Base-by-base conservation (phyloP, 2,797 vertebrate genomes). In the Lophotriccus pileatus region DNA sequence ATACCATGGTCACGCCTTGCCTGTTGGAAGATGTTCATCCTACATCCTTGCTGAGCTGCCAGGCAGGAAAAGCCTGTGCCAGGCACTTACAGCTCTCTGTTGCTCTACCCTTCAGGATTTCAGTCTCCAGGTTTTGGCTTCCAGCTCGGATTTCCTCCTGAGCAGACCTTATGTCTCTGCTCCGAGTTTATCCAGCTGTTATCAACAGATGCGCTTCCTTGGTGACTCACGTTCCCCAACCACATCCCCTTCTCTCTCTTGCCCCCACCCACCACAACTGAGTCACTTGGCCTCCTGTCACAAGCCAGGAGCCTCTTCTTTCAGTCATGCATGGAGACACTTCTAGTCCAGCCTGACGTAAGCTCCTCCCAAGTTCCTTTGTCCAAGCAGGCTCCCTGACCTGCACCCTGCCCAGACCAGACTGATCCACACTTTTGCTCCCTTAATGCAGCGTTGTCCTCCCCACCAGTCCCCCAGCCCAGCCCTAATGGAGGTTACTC, bases 281-380 rank as follows among this genome's bases (percentile, higher is more conserved):
- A 96, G 56, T 97, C 96, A 95, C 22, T 93, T 67, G 84, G 82
- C 66, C 87, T 87, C 59, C 80, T 66, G 52, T 49, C 74, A 67
- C 88, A 52, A 63, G 59, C 34, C 41, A 20, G 62, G 66, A 67
- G 37, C 58, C 76, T 80, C 66, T 69, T 64, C 11, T 24, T 80
- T 66, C 6, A 21, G 44, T 68, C 78, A 78, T 4, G 52, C 50
- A 2, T 34, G 39, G 66, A 83, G 84, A 34, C n/a, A 7, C 34
- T 73, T 84, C 53, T 41, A 34, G 64, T 68, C 4, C 9, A 53
- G 56, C 9, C 59, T 91, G 78, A 87, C 1, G 5, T 80, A 25
- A 87, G 49, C 53, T 77, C 23, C 20, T 88, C 69, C 37, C 8
- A 7, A 67, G 49, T 62, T 77, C 68, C n/a, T 89, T 68, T 73